Base-by-base conservation (phyloP, 1,140 invertebrate species). In the Aphaenogaster rudis region DNA sequence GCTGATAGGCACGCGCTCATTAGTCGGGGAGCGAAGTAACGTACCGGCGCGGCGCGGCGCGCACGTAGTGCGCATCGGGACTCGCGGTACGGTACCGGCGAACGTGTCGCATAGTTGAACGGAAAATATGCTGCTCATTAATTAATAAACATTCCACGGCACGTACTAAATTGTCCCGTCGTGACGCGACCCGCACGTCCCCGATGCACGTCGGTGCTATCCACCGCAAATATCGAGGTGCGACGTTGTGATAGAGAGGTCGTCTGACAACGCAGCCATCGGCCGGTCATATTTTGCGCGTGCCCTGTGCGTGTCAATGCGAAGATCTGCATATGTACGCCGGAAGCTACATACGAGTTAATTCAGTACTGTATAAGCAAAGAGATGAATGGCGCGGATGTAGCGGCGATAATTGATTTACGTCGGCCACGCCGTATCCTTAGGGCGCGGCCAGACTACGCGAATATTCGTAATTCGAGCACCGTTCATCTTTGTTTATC, bases 131-230 rank as follows among this genome's bases (percentile, higher is more conserved):
- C 54, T 39, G 59, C 69, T 87, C 77, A 76, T 88, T 86, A 86
- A 89, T 88, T 89, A 88, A 89, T 77, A 76, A 88, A 88, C 78
- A 84, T 61, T 87, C 48, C 63, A 3, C 54, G 39, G 28, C 80
- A 61, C 80, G 80, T 84, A 76, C 80, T 39, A 61, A 74, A 84
- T 86, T 79, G 82, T 39, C 15, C 74, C 61, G 69, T 36, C 64
- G 79, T 39, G 33, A 48, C 66, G 59, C 86, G n/a, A 39, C 45
- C 48, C 61, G 13, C 17, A 64, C 36, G 59, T 45, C 17, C 17
- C 50, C 59, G 13, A 66, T 48, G 33, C 39, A 64, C n/a, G 66
- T 57, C 17, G 28, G 15, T 28, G 28, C 17, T 28, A 13, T 39
- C 39, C 21, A 21, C 15, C 52, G 74, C 67, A 74, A 86, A 86